Percentiles rank a stretch among this genome's conserved stretches.
Evolutionary conservation across 2,888 invertebrate species (phyloP).

Genomic region (Chrysodeixis includens): DNA sequence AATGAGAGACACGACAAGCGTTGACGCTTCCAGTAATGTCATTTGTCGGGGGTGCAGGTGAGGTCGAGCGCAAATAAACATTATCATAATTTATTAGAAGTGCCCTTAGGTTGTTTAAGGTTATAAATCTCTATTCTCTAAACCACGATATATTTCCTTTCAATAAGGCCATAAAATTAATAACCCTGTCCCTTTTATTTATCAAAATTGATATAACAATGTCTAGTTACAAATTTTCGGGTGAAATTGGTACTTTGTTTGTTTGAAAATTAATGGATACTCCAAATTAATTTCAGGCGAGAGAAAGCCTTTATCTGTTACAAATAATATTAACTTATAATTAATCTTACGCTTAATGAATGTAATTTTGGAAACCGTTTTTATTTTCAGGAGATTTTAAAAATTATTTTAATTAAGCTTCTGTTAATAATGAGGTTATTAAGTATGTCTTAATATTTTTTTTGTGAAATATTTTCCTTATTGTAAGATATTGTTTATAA

Average conservation of each 20-base stretch:
- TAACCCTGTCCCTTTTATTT: slow-evolving; percentile 54
- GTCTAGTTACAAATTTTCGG: slow-evolving; percentile 61
- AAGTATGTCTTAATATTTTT: background rate
- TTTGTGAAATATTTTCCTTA: slow-evolving; percentile 13
- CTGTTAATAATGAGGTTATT: background rate
- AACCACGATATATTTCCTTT: slow-evolving; percentile 41
- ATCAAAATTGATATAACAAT: slow-evolving; percentile 55
- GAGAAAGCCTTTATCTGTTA: slow-evolving; percentile 59
- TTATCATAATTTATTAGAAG: background rate
- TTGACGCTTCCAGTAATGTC: no score
- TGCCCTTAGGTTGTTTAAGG: slow-evolving; percentile 7
- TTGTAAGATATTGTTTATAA: slow-evolving; percentile 21
- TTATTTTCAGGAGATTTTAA: slow-evolving; percentile 6
- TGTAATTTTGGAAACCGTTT: slow-evolving; percentile 31
- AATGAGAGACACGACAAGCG: no score
- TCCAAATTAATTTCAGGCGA: slow-evolving; percentile 71
- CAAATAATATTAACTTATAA: slow-evolving; percentile 63
- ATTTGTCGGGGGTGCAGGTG: background rate
- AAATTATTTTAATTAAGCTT: slow-evolving; percentile 22
- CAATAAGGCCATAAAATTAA: slow-evolving; percentile 53
- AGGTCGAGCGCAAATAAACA: background rate
- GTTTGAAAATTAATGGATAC: slow-evolving; percentile 71
- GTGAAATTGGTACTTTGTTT: slow-evolving; percentile 69
- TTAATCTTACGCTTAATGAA: slow-evolving; percentile 56
- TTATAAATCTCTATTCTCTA: slow-evolving; percentile 40